Base-by-base conservation (phyloP, 2,113 vertebrate species). In the Corythoichthys intestinalis region DNA sequence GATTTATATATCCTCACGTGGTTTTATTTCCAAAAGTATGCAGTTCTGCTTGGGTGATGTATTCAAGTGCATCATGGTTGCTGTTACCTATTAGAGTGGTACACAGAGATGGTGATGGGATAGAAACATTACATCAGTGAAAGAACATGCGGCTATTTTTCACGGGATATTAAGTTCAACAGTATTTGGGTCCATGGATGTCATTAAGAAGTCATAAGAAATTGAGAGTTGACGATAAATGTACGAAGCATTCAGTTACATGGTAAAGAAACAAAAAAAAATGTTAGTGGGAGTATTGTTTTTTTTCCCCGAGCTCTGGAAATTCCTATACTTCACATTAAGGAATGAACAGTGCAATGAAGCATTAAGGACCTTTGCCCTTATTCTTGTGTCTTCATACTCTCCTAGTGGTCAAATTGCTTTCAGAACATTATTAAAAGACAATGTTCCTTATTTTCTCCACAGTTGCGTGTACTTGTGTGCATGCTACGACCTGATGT, bases 291-390 rank as follows among this genome's bases (percentile, higher is more conserved):
- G 49, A 72, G 53, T 60, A 71, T 62, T 58, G 54, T 67, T 69
- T 67, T 71, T 65, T 67, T 66, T 77, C 83, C 85, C 84, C 83
- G 85, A 85, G 85, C 70, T 85, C 86, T 83, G 85, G 83, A 85
- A 86, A 84, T 83, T 85, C 76, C 73, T 75, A 81, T 74, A 80
- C 83, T 90, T 91, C 90, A 91, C 90, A 90, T 89, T 91, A 86
- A 80, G 86, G 90, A 90, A 87, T 88, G 80, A 85, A 89, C 86
- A 91, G 90, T 91, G 88, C 88, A 91, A 90, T 82, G 83, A 84
- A 86, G 83, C 67, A 83, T 78, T 38, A 70, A 73, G 74, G 80
- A 75, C 75, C 62, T 78, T 52, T 56, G 65, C 69, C 79, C 50
- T 65, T 78, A 78, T 71, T 83, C 61, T 84, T 83, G 76, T 79